Conservation (phyloP, 2,888 invertebrate genomes). For the Tridacna crocea region DNA sequence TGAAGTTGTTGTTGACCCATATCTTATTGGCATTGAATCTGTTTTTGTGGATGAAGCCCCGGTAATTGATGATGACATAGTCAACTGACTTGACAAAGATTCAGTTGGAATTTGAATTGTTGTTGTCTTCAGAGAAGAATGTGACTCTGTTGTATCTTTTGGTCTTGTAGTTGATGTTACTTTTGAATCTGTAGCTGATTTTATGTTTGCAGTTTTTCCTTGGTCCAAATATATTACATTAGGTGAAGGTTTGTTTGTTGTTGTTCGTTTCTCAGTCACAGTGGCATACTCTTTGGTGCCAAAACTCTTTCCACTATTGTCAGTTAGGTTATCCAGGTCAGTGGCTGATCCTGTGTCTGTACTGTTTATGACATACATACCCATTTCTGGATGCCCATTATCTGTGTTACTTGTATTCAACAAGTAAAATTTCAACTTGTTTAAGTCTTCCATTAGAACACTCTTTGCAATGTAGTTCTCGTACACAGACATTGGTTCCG, state of each 20-base stretch:
- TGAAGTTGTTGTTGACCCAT: not conserved
- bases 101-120: no score
- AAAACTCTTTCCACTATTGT: not conserved
- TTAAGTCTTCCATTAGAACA: constrained; percentile 34
- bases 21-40: no score
- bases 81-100: no score
- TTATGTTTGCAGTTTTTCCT: no score
- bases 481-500: constrained; percentile 7
- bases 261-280: not conserved
- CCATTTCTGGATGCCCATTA: constrained; percentile 12
- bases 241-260: not conserved
- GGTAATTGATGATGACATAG: no score
- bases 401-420: constrained; percentile 1
- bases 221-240: not conserved
- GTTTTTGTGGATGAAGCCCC: no score
- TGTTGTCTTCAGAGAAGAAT: no score
- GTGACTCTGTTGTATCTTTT: no score
- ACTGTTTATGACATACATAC: constrained; percentile 1
- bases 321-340: not conserved
- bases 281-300: not conserved
- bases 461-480: constrained; percentile 39
- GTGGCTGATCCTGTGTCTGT: not conserved
- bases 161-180: no score
- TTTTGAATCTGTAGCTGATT: no score
- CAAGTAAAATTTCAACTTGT: constrained; percentile 30